Evolutionary conservation across 1,140 invertebrate genomes (phyloP).

Genomic region (Pantala flavescens): DNA sequence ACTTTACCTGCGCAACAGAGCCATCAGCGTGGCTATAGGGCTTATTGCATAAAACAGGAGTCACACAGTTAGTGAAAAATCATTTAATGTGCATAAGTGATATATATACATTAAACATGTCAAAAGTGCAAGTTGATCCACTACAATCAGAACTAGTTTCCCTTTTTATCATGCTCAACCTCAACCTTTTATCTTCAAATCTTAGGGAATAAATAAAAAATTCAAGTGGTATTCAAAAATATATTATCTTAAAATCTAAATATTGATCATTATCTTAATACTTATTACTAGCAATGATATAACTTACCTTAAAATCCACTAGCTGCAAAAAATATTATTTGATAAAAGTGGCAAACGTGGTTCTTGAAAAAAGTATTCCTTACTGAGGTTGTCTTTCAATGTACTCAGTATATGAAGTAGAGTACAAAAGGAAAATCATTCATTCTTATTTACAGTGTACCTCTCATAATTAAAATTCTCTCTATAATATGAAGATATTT

Average conservation of each 20-base stretch:
- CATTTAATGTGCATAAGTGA: not conserved
- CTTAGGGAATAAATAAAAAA: not conserved
- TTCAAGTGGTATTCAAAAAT: not conserved
- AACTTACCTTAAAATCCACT: constrained; percentile 2
- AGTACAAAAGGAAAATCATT: no score
- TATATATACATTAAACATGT: not conserved
- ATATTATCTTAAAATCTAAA: not conserved
- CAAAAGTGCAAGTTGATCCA: not conserved
- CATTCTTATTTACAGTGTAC: no score
- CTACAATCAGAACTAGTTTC: not conserved
- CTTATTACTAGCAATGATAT: not conserved
- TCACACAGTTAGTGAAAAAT: constrained; percentile 31
- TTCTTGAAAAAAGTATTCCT: no score
- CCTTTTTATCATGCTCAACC: not conserved
- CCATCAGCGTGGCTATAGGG: constrained; percentile 77
- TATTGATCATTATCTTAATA: not conserved
- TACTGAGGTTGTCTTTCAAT: no score
- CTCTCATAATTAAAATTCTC: no score
- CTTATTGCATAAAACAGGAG: constrained; percentile 43
- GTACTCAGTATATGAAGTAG: no score
- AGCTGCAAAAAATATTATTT: not conserved
- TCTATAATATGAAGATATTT: no score
- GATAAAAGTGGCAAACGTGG: not conserved
- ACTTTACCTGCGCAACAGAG: constrained; percentile 74
- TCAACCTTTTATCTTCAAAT: not conserved